phyloP scores from a whole-genome alignment of 2,888 invertebrate genomes.

The Xylota sylvarum region DNA sequence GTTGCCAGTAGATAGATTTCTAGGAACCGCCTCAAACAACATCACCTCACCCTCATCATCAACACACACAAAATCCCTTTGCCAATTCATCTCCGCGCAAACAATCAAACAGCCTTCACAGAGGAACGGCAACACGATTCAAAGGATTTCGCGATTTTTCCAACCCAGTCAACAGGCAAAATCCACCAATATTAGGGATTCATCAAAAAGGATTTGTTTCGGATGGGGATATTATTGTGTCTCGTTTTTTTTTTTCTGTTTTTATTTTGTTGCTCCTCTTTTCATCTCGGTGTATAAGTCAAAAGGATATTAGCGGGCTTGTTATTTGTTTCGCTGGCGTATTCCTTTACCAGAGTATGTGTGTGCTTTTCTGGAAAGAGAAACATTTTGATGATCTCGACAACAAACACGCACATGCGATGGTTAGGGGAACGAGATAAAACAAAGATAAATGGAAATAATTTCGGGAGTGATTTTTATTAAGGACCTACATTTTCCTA shows the following conservation, averaged over 20 bases:
- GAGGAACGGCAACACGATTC: conserved; percentile 32
- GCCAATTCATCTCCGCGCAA: conserved; percentile 8
- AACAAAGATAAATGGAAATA: conserved; percentile 76
- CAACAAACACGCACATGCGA: conserved; percentile 30
- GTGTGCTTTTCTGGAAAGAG: conserved; percentile 16
- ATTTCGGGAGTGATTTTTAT: conserved; percentile 71
- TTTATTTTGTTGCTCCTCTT: conserved; percentile 2
- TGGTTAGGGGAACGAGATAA: conserved; percentile 32
- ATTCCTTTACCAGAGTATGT: conserved; percentile 18
- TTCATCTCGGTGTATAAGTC: conserved; percentile 25
- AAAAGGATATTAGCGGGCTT: conserved; percentile 73
- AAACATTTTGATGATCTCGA: conserved; percentile 65
- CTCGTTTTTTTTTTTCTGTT: conserved; percentile 30
- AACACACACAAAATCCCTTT: background rate
- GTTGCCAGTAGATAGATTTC: conserved; percentile 2
- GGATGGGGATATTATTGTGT: conserved; percentile 58
- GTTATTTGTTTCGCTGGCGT: conserved; percentile 62
- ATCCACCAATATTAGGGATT: conserved; percentile 75
- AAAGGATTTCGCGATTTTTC: conserved; percentile 76
- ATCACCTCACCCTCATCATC: background rate
- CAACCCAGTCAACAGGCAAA: conserved; percentile 76
- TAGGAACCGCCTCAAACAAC: background rate
- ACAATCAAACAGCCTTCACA: background rate
- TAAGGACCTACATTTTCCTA: conserved; percentile 59
- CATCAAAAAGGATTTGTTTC: conserved; percentile 76